phyloP scores from a whole-genome alignment of 2,113 vertebrate species.

The Prolemur simus region DNA sequence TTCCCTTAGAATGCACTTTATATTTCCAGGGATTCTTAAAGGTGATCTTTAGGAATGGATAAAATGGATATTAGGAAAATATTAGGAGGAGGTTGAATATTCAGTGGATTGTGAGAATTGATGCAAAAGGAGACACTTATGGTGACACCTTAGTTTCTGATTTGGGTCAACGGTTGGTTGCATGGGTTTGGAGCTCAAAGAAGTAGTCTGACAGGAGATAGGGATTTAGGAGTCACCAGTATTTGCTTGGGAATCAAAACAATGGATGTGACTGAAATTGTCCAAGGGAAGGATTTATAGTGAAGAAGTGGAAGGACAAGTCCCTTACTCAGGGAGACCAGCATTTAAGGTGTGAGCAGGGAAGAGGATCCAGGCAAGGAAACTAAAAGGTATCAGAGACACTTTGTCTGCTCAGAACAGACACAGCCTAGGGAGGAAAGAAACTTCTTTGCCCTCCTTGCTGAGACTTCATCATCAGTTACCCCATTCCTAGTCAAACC shows the following conservation, averaged over 20 bases:
- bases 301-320: background rate
- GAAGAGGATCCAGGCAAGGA: background rate
- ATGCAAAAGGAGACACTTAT: background rate
- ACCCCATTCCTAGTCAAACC: background rate
- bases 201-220: background rate
- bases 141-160: background rate
- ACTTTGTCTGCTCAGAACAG: background rate
- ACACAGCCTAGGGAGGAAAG: background rate
- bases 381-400: background rate
- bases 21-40: constrained; percentile 3
- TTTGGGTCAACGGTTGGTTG: background rate
- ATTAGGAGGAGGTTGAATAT: background rate
- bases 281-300: background rate
- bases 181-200: background rate
- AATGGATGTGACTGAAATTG: constrained; percentile 3
- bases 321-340: background rate
- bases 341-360: background rate
- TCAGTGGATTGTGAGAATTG: background rate
- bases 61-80: background rate
- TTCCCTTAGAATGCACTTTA: constrained; percentile 3
- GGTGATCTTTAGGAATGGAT: background rate
- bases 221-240: background rate
- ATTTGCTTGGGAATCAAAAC: background rate
- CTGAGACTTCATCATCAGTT: background rate
- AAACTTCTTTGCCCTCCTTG: background rate